Conservation (phyloP, 2,888 invertebrate species). For the Diloba caeruleocephala region DNA sequence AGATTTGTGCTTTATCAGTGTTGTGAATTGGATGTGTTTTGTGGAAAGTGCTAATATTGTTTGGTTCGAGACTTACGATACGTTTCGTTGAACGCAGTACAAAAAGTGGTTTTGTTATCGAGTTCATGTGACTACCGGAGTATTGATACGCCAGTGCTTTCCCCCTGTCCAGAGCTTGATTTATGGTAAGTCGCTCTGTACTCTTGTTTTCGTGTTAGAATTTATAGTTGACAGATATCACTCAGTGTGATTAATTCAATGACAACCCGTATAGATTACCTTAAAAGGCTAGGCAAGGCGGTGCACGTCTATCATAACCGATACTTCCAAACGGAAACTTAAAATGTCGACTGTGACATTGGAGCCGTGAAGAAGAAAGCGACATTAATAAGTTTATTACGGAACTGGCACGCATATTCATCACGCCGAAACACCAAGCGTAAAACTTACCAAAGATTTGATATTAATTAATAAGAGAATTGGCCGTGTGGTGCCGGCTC, state of each 20-base stretch:
- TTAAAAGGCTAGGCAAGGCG: slow-evolving; percentile 60
- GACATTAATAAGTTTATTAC: slow-evolving; percentile 71
- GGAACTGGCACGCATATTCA: slow-evolving; percentile 70
- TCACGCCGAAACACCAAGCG: slow-evolving; percentile 64
- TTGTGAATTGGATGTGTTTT: slow-evolving; percentile 81
- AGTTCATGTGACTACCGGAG: slow-evolving; percentile 79
- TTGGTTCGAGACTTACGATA: slow-evolving; percentile 72
- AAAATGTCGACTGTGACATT: slow-evolving; percentile 64
- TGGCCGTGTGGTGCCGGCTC: no score
- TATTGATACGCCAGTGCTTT: slow-evolving; percentile 78
- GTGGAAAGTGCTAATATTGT: slow-evolving; percentile 83
- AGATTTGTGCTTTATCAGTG: slow-evolving; percentile 81
- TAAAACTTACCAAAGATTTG: slow-evolving; percentile 69
- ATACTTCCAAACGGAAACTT: slow-evolving; percentile 53
- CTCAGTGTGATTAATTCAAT: slow-evolving; percentile 65
- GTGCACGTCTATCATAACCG: slow-evolving; percentile 33
- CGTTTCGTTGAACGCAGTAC: slow-evolving; percentile 79
- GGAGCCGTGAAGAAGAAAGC: slow-evolving; percentile 73
- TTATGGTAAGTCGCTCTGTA: slow-evolving; percentile 78
- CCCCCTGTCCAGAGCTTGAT: slow-evolving; percentile 76
- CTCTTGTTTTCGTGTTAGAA: slow-evolving; percentile 51
- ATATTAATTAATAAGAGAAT: slow-evolving; percentile 81
- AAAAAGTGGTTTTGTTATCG: slow-evolving; percentile 81
- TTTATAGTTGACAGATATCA: slow-evolving; percentile 52
- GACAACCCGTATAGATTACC: slow-evolving; percentile 62